These are phyloP conservation scores for Porites cylindrica DNA, from an alignment of 92 coral and sea anemone genomes.

Conservation along the genomic window DNA sequence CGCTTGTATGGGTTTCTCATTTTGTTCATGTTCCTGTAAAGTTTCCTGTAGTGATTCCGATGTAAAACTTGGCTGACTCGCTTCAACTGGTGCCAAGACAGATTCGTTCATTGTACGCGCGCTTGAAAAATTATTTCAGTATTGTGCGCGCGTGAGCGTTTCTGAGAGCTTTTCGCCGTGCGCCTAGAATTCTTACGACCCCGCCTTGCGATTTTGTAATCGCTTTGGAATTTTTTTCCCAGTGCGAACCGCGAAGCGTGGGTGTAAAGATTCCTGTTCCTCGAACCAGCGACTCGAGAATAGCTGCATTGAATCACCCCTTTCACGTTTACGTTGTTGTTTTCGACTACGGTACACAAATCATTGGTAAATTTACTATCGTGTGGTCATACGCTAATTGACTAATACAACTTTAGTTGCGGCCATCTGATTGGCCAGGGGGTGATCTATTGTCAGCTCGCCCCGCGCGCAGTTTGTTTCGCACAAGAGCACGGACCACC, in stretches of 20 bases:
- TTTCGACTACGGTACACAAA: slow-evolving; percentile 71
- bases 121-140: slow-evolving; percentile 34
- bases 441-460: slow-evolving; percentile 75
- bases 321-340: slow-evolving; percentile 74
- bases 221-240: slow-evolving; percentile 65
- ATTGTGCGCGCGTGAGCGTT: slow-evolving; percentile 44
- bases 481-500: slow-evolving; percentile 68
- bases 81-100: not conserved
- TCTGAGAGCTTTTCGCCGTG: slow-evolving; percentile 31
- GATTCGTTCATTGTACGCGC: slow-evolving; percentile 59
- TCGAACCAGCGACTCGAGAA: slow-evolving; percentile 50
- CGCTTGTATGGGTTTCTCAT: slow-evolving; percentile 43
- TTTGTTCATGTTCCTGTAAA: slow-evolving; percentile 61
- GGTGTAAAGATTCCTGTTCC: slow-evolving; percentile 67
- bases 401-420: slow-evolving; percentile 76
- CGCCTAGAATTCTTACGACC: slow-evolving; percentile 57
- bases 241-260: slow-evolving; percentile 73
- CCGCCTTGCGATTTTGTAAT: slow-evolving; percentile 77
- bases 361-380: slow-evolving; percentile 78
- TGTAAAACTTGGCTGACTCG: not conserved
- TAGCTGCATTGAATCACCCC: slow-evolving; percentile 68
- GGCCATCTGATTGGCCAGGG: slow-evolving; percentile 66
- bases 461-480: slow-evolving; percentile 73
- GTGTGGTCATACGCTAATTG: slow-evolving; percentile 72
- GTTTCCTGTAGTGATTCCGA: slow-evolving; percentile 62